These are phyloP conservation scores for Epinotia demarniana DNA, from an alignment of 2,888 invertebrate genomes.

Conservation along the genomic window DNA sequence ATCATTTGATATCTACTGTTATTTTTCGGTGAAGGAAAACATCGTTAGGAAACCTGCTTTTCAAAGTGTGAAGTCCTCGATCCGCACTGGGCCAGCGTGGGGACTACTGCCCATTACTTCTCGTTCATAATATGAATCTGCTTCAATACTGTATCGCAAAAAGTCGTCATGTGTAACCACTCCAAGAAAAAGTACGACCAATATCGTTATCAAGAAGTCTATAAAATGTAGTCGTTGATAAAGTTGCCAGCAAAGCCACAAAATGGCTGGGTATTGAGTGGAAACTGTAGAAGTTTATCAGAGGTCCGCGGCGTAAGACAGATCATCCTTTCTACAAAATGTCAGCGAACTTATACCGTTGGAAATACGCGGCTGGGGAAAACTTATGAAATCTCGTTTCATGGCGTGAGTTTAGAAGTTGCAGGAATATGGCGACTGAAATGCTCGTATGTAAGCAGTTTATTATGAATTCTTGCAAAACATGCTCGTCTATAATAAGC, in stretches of 20 bases:
- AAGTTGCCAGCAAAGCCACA: constrained; percentile 47
- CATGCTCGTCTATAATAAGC: neutral
- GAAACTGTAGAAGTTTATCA: constrained; percentile 45
- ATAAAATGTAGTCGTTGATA: constrained; percentile 38
- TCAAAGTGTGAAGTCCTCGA: no score
- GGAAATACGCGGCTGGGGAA: constrained; percentile 49
- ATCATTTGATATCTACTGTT: no score
- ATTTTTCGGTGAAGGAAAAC: no score
- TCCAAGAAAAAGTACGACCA: neutral
- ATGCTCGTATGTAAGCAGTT: constrained; percentile 2
- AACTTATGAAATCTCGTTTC: constrained; percentile 59
- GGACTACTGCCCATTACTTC: no score
- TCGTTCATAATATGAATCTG: no score
- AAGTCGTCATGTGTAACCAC: no score
- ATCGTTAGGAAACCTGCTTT: no score
- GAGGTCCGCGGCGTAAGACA: constrained; percentile 33
- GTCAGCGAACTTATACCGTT: constrained; percentile 9
- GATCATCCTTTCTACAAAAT: constrained; percentile 35
- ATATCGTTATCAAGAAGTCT: constrained; percentile 31
- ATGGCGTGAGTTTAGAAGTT: constrained; percentile 58
- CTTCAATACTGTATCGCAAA: no score
- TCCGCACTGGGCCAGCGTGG: no score
- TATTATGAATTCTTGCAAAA: neutral
- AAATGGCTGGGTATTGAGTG: constrained; percentile 46
- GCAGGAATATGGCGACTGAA: constrained; percentile 23